Evolutionary conservation across 2,797 vertebrate species (phyloP).

Genomic region (Hozukius guyotensis): DNA sequence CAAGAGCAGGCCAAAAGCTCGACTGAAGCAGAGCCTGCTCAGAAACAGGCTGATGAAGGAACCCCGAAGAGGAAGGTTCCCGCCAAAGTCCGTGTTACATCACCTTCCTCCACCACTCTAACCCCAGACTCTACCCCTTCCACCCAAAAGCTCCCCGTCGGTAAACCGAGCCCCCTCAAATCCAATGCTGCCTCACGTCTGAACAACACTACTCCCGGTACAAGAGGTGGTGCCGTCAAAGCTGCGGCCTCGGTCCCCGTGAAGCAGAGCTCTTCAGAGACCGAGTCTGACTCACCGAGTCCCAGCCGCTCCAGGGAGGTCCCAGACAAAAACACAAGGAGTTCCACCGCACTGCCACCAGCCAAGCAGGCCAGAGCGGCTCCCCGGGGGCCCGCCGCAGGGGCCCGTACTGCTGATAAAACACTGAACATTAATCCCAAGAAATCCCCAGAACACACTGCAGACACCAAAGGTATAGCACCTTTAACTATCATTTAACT

Average conservation of each 20-base stretch:
- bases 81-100: neutral
- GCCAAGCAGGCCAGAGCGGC: neutral
- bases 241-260: neutral
- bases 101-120: conserved; percentile 13
- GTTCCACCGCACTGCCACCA: neutral
- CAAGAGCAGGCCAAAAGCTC: conserved; percentile 61
- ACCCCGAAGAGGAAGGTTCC: conserved; percentile 43
- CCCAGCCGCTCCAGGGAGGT: conserved; percentile 16
- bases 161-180: conserved; percentile 55
- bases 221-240: neutral
- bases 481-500: neutral
- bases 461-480: conserved; percentile 76
- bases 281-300: neutral
- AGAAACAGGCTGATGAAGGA: conserved; percentile 27
- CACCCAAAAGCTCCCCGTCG: conserved; percentile 23
- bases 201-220: neutral
- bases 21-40: conserved; percentile 3
- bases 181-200: conserved; percentile 26
- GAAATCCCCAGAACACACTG: conserved; percentile 44
- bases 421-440: conserved; percentile 55
- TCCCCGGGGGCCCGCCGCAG: neutral
- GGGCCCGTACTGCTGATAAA: conserved; percentile 37
- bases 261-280: conserved; percentile 18
- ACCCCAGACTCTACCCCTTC: conserved; percentile 14
- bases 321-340: conserved; percentile 16